A percentile compares a stretch with the other conserved stretches of the same genome.
phyloP scores from a whole-genome alignment of 1,140 invertebrate genomes.

The Idris sp. region DNA sequence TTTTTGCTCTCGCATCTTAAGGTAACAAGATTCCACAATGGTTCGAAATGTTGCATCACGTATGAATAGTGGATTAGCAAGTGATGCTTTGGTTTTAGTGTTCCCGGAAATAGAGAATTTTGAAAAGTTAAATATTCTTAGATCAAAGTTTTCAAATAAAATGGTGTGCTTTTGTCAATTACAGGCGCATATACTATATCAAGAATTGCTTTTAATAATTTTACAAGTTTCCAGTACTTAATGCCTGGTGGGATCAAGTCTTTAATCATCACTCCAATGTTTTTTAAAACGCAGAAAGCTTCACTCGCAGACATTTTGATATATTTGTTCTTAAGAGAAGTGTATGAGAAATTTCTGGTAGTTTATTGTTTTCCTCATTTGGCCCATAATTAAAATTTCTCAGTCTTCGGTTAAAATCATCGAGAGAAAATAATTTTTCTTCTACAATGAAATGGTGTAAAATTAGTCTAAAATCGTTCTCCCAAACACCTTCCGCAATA shows the following conservation, averaged over 20 bases:
- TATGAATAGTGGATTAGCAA: neutral
- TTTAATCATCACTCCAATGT: too few species aligned
- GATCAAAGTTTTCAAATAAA: too few species aligned
- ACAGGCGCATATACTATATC: too few species aligned
- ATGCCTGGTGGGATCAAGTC: too few species aligned
- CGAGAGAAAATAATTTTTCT: neutral
- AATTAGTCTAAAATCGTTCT: neutral
- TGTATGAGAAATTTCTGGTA: neutral
- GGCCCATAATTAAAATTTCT: neutral
- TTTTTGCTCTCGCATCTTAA: slow-evolving; percentile 39
- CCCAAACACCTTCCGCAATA: neutral
- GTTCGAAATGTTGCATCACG: slow-evolving; percentile 1
- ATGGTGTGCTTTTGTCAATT: too few species aligned
- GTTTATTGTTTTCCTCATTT: neutral
- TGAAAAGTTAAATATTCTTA: too few species aligned
- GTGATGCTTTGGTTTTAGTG: slow-evolving; percentile 2
- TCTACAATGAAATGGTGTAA: neutral
- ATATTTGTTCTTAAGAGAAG: neutral
- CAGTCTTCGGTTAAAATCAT: neutral
- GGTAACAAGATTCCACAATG: neutral
- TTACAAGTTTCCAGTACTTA: too few species aligned
- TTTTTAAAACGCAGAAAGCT: neutral
- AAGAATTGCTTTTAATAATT: too few species aligned
- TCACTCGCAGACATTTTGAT: neutral
- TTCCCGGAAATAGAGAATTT: slow-evolving; percentile 1